These are phyloP conservation scores for Tympanuchus pallidicinctus DNA, from an alignment of 2,113 vertebrate genomes.

Conservation along the genomic window DNA sequence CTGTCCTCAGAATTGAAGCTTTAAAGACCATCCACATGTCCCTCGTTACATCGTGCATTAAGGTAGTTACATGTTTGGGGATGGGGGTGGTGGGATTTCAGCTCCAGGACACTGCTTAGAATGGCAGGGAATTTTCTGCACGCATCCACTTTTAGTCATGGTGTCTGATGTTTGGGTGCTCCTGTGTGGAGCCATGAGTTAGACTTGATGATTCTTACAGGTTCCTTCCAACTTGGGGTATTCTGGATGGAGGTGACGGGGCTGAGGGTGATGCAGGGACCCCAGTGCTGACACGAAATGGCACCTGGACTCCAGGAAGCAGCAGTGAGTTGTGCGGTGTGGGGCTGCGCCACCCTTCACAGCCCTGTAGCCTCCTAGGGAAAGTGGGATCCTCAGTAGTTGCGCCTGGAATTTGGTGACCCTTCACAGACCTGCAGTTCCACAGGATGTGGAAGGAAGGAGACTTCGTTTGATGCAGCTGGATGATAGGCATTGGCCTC, in stretches of 20 bases:
- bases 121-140: not conserved
- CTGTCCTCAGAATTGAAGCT: not conserved
- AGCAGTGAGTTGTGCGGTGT: not conserved
- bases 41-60: accelerated
- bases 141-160: accelerated
- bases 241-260: not conserved
- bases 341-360: not conserved
- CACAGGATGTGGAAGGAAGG: not conserved
- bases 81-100: not conserved
- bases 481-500: not conserved
- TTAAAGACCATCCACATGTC: not conserved
- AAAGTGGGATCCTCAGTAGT: not conserved
- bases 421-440: not conserved
- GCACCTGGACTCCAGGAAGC: not conserved
- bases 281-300: not conserved
- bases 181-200: too few species aligned
- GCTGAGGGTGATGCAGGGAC: not conserved
- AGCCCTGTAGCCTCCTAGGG: not conserved
- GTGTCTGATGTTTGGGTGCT: too few species aligned
- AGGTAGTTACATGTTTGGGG: not conserved
- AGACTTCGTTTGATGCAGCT: not conserved
- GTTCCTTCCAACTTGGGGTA: too few species aligned
- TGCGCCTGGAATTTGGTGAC: not conserved
- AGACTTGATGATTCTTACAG: too few species aligned
- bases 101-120: accelerated